Evolutionary conservation across 2,888 invertebrate species (phyloP), one percentile per base, ranked within the genome.

Genomic region (Tetanocera ferruginea): DNA sequence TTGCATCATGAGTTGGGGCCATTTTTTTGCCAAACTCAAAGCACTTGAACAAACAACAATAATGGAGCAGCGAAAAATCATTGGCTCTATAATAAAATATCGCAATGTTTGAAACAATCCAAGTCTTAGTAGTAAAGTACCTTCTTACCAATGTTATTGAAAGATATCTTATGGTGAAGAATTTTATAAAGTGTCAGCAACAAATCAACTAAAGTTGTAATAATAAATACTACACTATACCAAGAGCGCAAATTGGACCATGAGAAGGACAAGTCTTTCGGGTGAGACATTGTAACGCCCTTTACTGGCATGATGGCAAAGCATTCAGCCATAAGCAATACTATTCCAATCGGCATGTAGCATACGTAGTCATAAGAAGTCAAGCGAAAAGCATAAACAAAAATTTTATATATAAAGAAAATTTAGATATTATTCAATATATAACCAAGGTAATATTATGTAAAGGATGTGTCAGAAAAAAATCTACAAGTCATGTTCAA

Each of bases 281-380:
- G 89, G 80, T 90, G 89, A 2, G 88, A 83, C 5, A 88, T 86
- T 23, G 87, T 90, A 0, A 92, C 85, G 0, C 92, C 92, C 31
- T 88, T 86, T 0, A 92, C 90, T 0, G 92, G 92, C 87, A 92
- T 89, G 73, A 92, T 84, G 72, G 90, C 91, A 66, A 92, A 92
- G 52, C 88, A 90, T 81, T 92, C 91, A 0, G 92, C 92, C 43
- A 87, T 76, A 0, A 88, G 76, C 66, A 92, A 81, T 6, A 91
- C 89, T 83, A 31, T 23, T 52, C 2, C 28, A 14, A 37, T 11
- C 23, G 34, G 31, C 62, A 60, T 5, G 5, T n/a, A n/a, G n/a
- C n/a, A n/a, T n/a, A n/a, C n/a, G n/a, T n/a, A n/a, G n/a, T n/a
- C n/a, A n/a, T n/a, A n/a, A n/a, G n/a, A n/a, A n/a, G n/a, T n/a